phyloP scores from a whole-genome alignment of 1,140 invertebrate species.

The Nasonia longicornis region DNA sequence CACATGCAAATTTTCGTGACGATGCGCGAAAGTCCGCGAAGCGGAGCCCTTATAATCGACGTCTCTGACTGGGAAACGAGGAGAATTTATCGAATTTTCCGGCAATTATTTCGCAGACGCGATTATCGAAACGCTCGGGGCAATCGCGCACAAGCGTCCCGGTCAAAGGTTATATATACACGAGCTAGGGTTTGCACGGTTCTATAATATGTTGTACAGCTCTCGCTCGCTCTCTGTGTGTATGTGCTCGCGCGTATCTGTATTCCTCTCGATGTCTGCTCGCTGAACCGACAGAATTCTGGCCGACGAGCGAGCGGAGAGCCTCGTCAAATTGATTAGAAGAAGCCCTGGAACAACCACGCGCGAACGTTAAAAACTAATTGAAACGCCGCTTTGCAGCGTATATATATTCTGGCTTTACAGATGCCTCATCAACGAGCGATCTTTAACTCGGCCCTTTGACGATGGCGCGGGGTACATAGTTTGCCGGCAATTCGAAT shows the following conservation, averaged over 20 bases:
- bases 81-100: conserved; percentile 44
- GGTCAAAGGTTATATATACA: conserved; percentile 21
- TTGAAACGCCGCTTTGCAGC: background rate
- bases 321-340: conserved; percentile 26
- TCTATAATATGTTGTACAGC: background rate
- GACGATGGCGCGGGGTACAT: background rate
- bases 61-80: background rate
- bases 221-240: too few species aligned
- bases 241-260: background rate
- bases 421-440: background rate
- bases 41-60: conserved; percentile 17
- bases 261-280: background rate
- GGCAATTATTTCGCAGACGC: conserved; percentile 42
- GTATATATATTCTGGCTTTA: background rate
- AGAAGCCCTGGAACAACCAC: background rate
- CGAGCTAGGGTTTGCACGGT: background rate
- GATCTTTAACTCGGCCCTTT: background rate
- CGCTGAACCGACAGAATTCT: conserved; percentile 3
- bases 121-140: conserved; percentile 30
- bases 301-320: background rate
- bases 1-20: conserved; percentile 17
- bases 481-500: too few species aligned
- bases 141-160: background rate
- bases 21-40: background rate
- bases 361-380: conserved; percentile 26